phyloP scores from a whole-genome alignment of 2,797 vertebrate genomes.

The Acipenser transmontanus region DNA sequence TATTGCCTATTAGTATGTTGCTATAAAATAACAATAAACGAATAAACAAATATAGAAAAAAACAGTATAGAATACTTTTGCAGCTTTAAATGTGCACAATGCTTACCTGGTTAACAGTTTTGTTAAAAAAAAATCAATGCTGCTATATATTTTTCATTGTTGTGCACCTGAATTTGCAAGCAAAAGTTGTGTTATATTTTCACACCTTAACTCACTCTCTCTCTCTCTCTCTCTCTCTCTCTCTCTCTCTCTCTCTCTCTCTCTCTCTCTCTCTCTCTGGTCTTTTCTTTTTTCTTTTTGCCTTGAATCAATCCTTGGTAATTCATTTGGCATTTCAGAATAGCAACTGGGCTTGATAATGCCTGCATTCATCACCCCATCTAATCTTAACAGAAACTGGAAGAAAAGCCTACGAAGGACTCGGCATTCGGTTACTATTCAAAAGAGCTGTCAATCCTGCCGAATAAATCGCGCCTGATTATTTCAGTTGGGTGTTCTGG shows the following conservation, averaged over 20 bases:
- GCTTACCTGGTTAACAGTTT: background rate
- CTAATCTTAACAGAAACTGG: conserved; percentile 71
- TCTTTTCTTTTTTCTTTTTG: conserved; percentile 37
- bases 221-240: no score
- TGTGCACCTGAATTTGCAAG: no score
- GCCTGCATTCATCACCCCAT: conserved; percentile 65
- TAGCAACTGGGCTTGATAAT: conserved; percentile 70
- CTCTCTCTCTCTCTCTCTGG: no score
- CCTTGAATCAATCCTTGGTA: conserved; percentile 65
- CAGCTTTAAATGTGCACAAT: background rate
- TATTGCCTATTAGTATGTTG: no score
- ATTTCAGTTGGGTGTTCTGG: conserved; percentile 55
- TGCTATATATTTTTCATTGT: background rate
- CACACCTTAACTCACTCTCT: conserved; percentile 24
- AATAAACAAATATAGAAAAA: no score
- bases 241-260: no score
- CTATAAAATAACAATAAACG: no score
- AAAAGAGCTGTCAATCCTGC: conserved; percentile 72
- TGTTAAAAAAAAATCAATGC: background rate
- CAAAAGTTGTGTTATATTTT: conserved; percentile 22
- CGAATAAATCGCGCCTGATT: conserved; percentile 60
- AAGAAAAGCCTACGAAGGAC: conserved; percentile 73
- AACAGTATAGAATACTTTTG: background rate
- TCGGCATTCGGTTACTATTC: conserved; percentile 66
- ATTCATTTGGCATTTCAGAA: conserved; percentile 77